These are phyloP conservation scores for Diarsia mendica DNA, from an alignment of 2,888 invertebrate genomes.

Conservation along the genomic window DNA sequence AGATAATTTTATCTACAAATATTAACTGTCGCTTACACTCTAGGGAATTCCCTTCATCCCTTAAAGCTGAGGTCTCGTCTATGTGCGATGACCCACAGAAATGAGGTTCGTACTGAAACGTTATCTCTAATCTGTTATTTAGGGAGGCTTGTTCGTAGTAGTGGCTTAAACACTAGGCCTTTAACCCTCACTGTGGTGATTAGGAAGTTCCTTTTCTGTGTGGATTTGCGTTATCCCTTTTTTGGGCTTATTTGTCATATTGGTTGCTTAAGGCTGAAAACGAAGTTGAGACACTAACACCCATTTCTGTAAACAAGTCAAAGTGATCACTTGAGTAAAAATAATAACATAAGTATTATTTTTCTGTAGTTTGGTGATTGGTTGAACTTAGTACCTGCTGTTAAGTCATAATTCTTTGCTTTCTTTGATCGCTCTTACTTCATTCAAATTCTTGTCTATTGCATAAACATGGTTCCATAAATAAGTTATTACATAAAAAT, in stretches of 20 bases:
- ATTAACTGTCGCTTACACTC: constrained; percentile 43
- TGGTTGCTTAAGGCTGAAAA: not conserved
- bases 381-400: too few species aligned
- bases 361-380: too few species aligned
- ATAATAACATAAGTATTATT: too few species aligned
- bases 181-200: constrained; percentile 39
- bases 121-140: constrained; percentile 64
- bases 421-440: too few species aligned
- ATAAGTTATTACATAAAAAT: too few species aligned
- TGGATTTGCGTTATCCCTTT: constrained; percentile 15
- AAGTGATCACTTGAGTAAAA: too few species aligned
- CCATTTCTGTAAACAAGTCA: too few species aligned
- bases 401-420: too few species aligned
- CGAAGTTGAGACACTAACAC: not conserved
- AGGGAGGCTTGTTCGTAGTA: constrained; percentile 51
- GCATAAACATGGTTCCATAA: too few species aligned
- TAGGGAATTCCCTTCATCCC: constrained; percentile 50
- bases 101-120: constrained; percentile 53
- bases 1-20: constrained; percentile 56
- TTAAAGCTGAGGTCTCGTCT: constrained; percentile 61
- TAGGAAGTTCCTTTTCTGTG: constrained; percentile 38
- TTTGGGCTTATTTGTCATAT: constrained; percentile 28
- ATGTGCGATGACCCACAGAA: constrained; percentile 53
- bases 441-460: too few species aligned
- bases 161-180: constrained; percentile 28